Evolutionary conservation across 2,888 invertebrate species (phyloP).

Genomic region (Rapana venosa): DNA sequence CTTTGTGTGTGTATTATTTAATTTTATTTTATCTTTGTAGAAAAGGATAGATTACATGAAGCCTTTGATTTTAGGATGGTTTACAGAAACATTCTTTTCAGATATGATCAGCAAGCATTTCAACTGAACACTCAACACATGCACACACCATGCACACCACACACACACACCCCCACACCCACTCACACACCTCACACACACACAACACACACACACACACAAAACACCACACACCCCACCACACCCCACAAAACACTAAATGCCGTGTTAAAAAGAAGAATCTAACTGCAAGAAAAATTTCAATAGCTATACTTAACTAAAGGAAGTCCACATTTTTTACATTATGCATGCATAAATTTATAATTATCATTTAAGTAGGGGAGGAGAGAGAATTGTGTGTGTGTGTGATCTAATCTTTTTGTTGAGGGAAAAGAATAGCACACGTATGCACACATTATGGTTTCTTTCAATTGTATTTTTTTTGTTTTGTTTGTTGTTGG

Average conservation of each 20-base stretch:
- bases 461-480: neutral
- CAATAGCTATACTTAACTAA: no score
- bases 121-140: neutral
- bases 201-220: neutral
- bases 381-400: neutral
- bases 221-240: neutral
- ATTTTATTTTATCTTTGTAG: neutral
- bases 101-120: no score
- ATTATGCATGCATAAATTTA: no score
- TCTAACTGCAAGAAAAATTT: no score
- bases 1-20: neutral
- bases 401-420: no score
- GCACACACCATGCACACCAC: neutral
- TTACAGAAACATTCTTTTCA: no score
- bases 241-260: neutral
- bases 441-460: neutral
- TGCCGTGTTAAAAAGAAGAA: no score
- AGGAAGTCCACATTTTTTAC: no score
- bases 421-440: no score
- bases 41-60: no score
- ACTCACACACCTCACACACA: neutral
- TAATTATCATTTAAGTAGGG: no score
- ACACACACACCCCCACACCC: neutral
- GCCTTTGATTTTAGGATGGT: no score
- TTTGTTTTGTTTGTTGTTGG: neutral